A percentile compares a stretch with the other conserved stretches of the same genome.
These are phyloP conservation scores for Apteryx mantelli DNA, from an alignment of 2,113 vertebrate species.

Conservation along the genomic window DNA sequence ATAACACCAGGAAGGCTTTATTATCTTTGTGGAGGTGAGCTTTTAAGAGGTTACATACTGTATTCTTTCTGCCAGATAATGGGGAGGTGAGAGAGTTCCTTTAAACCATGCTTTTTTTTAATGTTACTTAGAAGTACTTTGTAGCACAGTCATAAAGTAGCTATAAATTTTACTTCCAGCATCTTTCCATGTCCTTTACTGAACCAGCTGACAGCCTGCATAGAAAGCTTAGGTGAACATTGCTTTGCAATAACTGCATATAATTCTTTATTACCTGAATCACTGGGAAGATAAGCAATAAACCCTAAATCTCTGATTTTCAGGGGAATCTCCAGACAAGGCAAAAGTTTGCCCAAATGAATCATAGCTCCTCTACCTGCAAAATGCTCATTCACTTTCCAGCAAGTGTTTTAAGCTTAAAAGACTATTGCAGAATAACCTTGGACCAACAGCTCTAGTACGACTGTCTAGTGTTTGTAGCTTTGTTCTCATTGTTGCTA, in stretches of 20 bases:
- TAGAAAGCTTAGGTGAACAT: background rate
- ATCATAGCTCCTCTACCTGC: background rate
- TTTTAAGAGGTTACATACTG: background rate
- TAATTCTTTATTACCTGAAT: background rate
- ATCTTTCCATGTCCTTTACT: background rate
- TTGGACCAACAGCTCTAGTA: background rate
- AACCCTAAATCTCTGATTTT: background rate
- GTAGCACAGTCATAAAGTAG: background rate
- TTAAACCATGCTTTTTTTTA: background rate
- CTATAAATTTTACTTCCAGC: conserved; percentile 27
- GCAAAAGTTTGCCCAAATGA: background rate
- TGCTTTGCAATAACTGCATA: background rate
- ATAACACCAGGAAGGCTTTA: background rate
- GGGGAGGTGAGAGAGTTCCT: background rate
- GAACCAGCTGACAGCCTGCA: background rate
- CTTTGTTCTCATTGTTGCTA: background rate
- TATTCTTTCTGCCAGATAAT: background rate
- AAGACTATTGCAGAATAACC: background rate
- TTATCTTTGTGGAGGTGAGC: background rate
- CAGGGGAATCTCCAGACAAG: background rate
- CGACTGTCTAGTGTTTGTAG: background rate
- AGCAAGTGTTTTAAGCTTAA: background rate
- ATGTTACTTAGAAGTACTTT: background rate
- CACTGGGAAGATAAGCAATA: background rate
- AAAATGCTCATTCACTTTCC: background rate